Base-by-base conservation (phyloP, 2,797 vertebrate genomes). In the Spatula versicolor region DNA sequence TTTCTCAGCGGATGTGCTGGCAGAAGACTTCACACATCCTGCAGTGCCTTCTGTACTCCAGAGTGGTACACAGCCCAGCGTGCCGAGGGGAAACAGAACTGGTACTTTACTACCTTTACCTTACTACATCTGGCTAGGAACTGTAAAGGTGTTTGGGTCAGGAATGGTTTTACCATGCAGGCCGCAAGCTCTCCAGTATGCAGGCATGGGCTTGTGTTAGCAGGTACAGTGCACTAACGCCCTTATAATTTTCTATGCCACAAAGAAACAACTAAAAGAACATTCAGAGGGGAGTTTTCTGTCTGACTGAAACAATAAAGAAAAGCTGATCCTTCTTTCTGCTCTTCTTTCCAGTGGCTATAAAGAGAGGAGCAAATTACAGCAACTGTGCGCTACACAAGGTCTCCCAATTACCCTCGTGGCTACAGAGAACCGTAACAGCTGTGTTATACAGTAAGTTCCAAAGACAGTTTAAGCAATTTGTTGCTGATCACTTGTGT, bases 201-300 rank as follows among this genome's bases (percentile, higher is more conserved):
- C 17, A 76, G 31, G 9, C 16, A 22, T 33, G 33, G 37, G 48
- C 39, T 19, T 31, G 1, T 66, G 11, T 64, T 56, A 76, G 35
- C 55, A 22, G 6, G 17, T 43, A 35, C 0, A 0, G 21, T 33
- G 37, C 33, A 25, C 20, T 15, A 46, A 63, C 17, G 4, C 5
- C 17, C 17, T 62, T 73, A 1, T 9, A 50, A 35, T 6, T 48
- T 63, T 25, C 26, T 4, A n/a, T 1, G 9, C 6, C 23, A 26
- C 46, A 31, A 89, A 88, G 28, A 73, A 78, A 73, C 21, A 1
- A 15, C 11, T 71, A 46, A 88, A 88, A 73, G 68, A 58, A 81
- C 60, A 52, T 11, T 83, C 28, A 63, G 37, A 55, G 28, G 2
- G 5, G 7, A 33, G 4, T 50, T 68, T 41, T 17, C 59, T 50